A percentile compares a stretch with the other conserved stretches of the same genome.
Conservation (phyloP, 2,888 invertebrate species). For the Thera britannica region DNA sequence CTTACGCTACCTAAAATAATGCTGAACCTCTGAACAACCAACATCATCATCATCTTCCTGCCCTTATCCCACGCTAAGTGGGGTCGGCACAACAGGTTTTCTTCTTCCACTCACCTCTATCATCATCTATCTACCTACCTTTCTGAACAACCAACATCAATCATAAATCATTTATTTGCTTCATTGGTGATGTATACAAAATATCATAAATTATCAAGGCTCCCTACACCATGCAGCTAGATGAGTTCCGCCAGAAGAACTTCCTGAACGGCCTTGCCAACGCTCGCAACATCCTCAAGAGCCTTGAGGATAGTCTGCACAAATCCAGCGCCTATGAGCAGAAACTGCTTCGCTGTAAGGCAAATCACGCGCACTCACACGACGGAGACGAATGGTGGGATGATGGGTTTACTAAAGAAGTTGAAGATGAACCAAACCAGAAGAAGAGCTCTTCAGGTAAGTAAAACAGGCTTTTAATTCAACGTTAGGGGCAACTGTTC, state of each 20-base stretch:
- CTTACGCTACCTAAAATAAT: neutral
- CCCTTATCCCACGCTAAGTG: neutral
- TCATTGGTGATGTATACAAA: no score
- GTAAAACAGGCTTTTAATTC: no score
- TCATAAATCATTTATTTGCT: no score
- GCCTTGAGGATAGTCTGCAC: conserved; percentile 62
- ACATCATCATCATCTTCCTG: neutral
- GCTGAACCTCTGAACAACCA: neutral
- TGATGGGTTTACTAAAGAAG: conserved; percentile 49
- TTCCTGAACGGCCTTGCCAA: conserved; percentile 64
- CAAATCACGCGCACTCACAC: conserved; percentile 60
- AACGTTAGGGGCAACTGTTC: no score
- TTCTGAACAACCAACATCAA: no score
- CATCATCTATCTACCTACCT: no score
- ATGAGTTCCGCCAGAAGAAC: conserved; percentile 50
- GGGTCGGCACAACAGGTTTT: no score
- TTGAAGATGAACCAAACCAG: conserved; percentile 43
- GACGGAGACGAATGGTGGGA: conserved; percentile 55
- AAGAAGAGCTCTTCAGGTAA: conserved; percentile 28
- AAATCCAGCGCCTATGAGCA: conserved; percentile 67
- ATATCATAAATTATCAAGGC: no score
- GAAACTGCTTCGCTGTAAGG: conserved; percentile 59
- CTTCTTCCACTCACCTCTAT: no score
- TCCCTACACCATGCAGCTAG: conserved; percentile 36
- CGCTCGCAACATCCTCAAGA: conserved; percentile 59